Base-by-base conservation (phyloP, 2,888 invertebrate genomes). In the Agrochola lychnidis region DNA sequence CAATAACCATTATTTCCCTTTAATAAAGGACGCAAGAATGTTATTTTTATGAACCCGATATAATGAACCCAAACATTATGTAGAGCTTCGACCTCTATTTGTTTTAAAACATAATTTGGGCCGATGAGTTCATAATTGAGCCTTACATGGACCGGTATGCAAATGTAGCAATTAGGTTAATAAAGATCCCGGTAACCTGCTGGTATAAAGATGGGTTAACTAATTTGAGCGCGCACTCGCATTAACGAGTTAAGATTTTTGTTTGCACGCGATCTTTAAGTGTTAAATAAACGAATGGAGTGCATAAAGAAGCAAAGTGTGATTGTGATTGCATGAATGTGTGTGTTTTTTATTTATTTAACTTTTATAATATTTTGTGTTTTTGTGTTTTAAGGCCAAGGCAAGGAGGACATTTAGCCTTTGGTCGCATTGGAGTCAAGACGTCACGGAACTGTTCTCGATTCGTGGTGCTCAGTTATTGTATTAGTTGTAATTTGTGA, bases 151-250 rank as follows among this genome's bases (percentile, higher is more conserved):
- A 91, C 90, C 89, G 30, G 62, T 84, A 95, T 94, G 95, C 94
- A 95, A 95, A 96, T 95, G 93, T 92, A 88, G 93, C 93, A 93
- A 94, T 94, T 94, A 94, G 91, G 91, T 90, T 93, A 93, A 94
- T 93, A 94, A 94, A 93, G 91, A 90, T 91, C 90, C 90, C 69
- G 76, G 84, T 88, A 91, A 88, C 91, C 90, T 88, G 88, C 88
- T 85, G 89, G 88, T 90, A 89, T 90, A 92, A 91, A 91, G 92
- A 91, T 86, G 89, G 89, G 89, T 90, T 89, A 90, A 90, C 89
- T 90, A 92, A 91, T 93, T 93, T 90, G 90, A 90, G 87, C 87
- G 85, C 81, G 82, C 89, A 88, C 89, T 90, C 90, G 85, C 88
- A 83, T 89, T 89, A 87, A 85, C 87, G 85, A 88, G 82, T 87